Conservation (phyloP, 2,113 vertebrate genomes). For the Helogale parvula region DNA sequence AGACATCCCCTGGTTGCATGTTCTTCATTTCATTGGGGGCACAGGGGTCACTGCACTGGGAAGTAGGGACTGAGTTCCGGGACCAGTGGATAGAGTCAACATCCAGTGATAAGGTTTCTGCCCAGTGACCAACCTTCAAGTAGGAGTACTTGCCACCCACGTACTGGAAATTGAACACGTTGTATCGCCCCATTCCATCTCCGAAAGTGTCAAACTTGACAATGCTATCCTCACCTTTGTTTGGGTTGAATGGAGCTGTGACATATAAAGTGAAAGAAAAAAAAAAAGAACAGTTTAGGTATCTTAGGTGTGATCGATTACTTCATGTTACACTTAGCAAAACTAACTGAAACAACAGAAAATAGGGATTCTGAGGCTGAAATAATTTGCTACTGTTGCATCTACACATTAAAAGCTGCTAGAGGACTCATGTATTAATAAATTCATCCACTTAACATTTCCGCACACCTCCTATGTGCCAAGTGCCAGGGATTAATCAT, state of each 20-base stretch:
- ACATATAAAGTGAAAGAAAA: slow-evolving; percentile 47
- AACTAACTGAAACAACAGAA: not conserved
- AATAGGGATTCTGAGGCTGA: not conserved
- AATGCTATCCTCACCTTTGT: slow-evolving; percentile 89
- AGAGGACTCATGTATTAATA: not conserved
- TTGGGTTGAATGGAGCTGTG: slow-evolving; percentile 94
- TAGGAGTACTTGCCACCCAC: slow-evolving; percentile 91
- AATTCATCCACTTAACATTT: slow-evolving; percentile 1
- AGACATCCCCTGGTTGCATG: slow-evolving; percentile 98
- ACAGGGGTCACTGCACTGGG: slow-evolving; percentile 98
- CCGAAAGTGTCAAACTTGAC: slow-evolving; percentile 97
- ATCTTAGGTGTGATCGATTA: slow-evolving; percentile 18
- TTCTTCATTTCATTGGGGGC: slow-evolving; percentile 99
- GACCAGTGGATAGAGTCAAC: slow-evolving; percentile 95
- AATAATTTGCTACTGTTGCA: not conserved
- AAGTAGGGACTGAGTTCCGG: slow-evolving; percentile 90
- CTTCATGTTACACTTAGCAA: not conserved
- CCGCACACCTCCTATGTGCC: not conserved
- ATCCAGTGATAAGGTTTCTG: slow-evolving; percentile 93
- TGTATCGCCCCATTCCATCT: slow-evolving; percentile 96
- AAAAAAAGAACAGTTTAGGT: slow-evolving; percentile 63
- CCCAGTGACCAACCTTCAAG: slow-evolving; percentile 96
- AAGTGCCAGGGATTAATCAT: not conserved
- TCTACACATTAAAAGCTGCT: not conserved
- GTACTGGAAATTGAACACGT: slow-evolving; percentile 97